Percentiles rank a stretch among this genome's conserved stretches.
Conservation (phyloP, 2,797 vertebrate genomes). For the Heteromormyrus szaboi region DNA sequence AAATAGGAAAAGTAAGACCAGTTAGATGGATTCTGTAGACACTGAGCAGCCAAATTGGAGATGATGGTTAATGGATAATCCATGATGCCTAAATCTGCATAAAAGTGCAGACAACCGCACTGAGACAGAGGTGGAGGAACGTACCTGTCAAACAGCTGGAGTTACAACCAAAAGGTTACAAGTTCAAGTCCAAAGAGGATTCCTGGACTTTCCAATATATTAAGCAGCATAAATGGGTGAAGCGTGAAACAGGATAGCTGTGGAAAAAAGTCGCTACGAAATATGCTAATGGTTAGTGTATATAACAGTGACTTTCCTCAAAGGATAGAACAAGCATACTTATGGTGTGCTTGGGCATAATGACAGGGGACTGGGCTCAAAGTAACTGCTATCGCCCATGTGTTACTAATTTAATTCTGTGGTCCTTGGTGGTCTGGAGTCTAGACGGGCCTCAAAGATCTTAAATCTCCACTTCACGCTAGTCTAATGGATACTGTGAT, state of each 20-base stretch:
- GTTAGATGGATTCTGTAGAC: neutral
- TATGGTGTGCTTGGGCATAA: neutral
- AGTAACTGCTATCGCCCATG: neutral
- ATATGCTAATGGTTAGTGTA: neutral
- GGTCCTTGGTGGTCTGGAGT: constrained; percentile 2
- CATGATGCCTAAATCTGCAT: constrained; percentile 4
- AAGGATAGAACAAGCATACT: neutral
- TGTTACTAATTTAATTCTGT: constrained; percentile 1
- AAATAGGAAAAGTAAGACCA: neutral
- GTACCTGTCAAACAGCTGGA: neutral
- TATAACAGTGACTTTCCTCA: neutral
- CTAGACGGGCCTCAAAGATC: neutral
- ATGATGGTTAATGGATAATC: neutral
- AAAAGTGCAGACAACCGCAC: neutral
- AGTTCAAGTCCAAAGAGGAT: constrained; percentile 4
- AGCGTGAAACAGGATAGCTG: constrained; percentile 9
- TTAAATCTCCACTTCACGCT: neutral
- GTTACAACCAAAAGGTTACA: neutral
- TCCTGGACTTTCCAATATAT: neutral
- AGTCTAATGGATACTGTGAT: neutral
- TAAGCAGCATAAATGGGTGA: neutral
- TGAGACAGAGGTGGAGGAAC: neutral
- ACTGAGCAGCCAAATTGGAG: neutral
- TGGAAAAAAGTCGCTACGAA: neutral
- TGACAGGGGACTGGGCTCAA: neutral